Evolutionary conservation across 2,797 vertebrate species (phyloP).

Genomic region (Salarias fasciatus): DNA sequence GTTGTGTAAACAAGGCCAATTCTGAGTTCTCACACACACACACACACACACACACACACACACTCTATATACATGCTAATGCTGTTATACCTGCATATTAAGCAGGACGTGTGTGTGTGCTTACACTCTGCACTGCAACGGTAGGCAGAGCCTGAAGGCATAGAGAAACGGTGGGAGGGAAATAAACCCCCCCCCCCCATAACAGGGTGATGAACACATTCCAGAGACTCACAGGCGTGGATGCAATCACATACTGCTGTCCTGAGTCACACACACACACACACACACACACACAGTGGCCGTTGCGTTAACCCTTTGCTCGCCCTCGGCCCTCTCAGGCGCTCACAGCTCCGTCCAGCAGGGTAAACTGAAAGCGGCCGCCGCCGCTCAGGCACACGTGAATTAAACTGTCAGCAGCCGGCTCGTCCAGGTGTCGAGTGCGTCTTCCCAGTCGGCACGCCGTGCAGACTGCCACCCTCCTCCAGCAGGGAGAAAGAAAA

Average conservation of each 20-base stretch:
- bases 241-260: slow-evolving; percentile 16
- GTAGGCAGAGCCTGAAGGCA: slow-evolving; percentile 27
- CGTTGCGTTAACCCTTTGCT: slow-evolving; percentile 34
- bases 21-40: too few relatives aligned
- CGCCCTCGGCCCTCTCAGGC: background rate
- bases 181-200: background rate
- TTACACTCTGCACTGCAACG: too few relatives aligned
- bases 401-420: slow-evolving; percentile 15
- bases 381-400: background rate
- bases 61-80: background rate
- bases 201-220: slow-evolving; percentile 46
- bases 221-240: slow-evolving; percentile 45
- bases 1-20: too few relatives aligned
- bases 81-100: too few relatives aligned
- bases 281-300: slow-evolving; percentile 3
- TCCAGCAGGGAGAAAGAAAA: slow-evolving; percentile 39
- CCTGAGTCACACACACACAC: slow-evolving; percentile 14
- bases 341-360: background rate
- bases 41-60: background rate
- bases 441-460: slow-evolving; percentile 12
- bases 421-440: background rate
- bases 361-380: too few relatives aligned
- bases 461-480: slow-evolving; percentile 7
- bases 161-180: slow-evolving; percentile 17
- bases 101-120: background rate